These are phyloP conservation scores for Xestia ashworthii DNA, from an alignment of 2,888 invertebrate species.

Conservation along the genomic window DNA sequence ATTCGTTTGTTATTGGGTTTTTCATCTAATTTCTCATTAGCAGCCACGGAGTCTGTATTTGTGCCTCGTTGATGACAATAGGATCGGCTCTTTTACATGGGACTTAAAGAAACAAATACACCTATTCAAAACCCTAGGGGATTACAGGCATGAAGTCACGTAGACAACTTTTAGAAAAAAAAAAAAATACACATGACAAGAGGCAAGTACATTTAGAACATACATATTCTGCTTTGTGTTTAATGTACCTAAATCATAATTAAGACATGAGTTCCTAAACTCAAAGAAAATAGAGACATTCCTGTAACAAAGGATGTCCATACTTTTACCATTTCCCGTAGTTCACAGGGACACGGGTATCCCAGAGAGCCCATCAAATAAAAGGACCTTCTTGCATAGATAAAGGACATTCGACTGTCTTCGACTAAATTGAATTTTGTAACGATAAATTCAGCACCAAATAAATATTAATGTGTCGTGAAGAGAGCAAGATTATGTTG, in stretches of 20 bases:
- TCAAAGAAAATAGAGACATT: constrained; percentile 6
- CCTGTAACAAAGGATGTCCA: constrained; percentile 67
- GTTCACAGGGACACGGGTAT: constrained; percentile 81
- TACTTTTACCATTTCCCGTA: constrained; percentile 73
- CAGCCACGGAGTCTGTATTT: not conserved
- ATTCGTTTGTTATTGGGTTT: not conserved
- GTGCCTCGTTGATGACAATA: not conserved
- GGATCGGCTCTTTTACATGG: not conserved
- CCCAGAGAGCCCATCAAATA: constrained; percentile 88
- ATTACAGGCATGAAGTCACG: not conserved
- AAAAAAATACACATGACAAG: not conserved
- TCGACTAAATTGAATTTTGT: constrained; percentile 89
- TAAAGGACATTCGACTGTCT: constrained; percentile 87
- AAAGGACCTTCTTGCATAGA: constrained; percentile 90
- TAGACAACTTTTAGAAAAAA: not conserved
- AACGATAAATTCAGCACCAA: constrained; percentile 82
- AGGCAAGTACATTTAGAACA: not conserved
- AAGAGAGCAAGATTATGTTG: constrained; percentile 72
- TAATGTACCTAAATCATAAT: not conserved
- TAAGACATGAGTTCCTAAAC: not conserved
- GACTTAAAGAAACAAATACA: not conserved
- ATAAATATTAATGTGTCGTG: constrained; percentile 81
- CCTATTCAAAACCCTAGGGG: not conserved
- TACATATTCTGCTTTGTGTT: not conserved
- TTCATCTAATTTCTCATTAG: not conserved